Evolutionary conservation across 2,888 invertebrate species (phyloP), one percentile per base, ranked within the genome.

Genomic region (Muschampia plurimacula): DNA sequence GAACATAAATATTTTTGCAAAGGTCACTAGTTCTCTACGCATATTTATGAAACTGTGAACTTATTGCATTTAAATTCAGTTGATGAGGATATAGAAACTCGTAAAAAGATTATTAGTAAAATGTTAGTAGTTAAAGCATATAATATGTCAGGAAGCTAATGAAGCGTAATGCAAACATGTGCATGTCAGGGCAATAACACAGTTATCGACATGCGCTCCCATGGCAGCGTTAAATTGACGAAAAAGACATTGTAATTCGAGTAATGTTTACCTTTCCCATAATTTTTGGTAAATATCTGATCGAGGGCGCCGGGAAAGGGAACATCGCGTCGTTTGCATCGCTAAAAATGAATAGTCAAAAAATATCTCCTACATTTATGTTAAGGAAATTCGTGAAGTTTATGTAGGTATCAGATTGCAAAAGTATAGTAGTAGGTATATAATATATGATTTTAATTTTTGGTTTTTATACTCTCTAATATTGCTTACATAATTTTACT

Each of bases 181-280:
- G 62, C 74, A 76, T 74, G 76, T 74, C 75, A 74, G 67, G 75
- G 75, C 80, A 78, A 79, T 78, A 79, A 79, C 75, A 79, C 77
- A 79, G 79, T 79, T 59, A 79, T 79, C 74, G 74, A 77, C 72
- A 67, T 79, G 78, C 74, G 75, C 79, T 89, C 89, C 86, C 89
- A 85, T 81, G 80, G 80, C 77, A 77, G 76, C 77, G 80, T 75
- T 83, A 82, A 83, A 87, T 86, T 86, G 83, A 84, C 83, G 80
- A 84, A 80, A 80, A 84, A 88, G 86, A 85, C 86, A 86, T 79
- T 79, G 92, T 89, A 91, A 91, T 89, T 88, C 81, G 89, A 91
- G 89, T 86, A 84, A 80, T 92, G 91, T 93, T 92, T 92, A 84
- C 89, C 80, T 88, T 93, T 93, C 93, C 92, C 93, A 93, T 92